Evolutionary conservation across 1,140 invertebrate species (phyloP).

Genomic region (Tetranychus cinnabarinus): DNA sequence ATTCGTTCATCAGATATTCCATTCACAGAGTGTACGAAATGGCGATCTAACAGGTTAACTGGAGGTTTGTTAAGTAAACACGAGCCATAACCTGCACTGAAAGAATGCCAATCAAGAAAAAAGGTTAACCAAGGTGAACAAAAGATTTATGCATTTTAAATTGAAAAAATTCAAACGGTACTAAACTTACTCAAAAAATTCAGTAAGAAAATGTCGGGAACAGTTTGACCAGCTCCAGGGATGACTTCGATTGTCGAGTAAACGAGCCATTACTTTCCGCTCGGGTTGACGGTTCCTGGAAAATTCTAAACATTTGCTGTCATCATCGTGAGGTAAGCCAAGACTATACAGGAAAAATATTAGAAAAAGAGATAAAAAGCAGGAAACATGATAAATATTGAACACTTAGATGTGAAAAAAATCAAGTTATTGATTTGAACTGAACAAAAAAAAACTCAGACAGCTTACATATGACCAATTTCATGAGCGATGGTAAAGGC

Average conservation of each 20-base stretch:
- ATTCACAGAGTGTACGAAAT: not conserved
- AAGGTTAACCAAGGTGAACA: not conserved
- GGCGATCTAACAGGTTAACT: slow-evolving; percentile 20
- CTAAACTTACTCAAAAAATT: slow-evolving; percentile 60
- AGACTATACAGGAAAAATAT: slow-evolving; percentile 29
- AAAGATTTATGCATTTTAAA: not conserved
- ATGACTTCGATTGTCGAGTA: slow-evolving; percentile 52
- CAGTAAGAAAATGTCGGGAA: slow-evolving; percentile 51
- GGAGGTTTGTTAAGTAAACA: slow-evolving; percentile 38
- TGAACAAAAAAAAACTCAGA: not conserved
- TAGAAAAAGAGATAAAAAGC: not conserved
- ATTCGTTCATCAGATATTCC: not conserved
- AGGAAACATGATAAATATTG: not conserved
- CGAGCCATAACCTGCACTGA: slow-evolving; percentile 34
- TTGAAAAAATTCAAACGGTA: not conserved
- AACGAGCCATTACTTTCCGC: slow-evolving; percentile 47
- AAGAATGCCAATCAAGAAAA: not conserved
- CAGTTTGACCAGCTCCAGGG: slow-evolving; percentile 78
- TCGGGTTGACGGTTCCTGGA: slow-evolving; percentile 10
- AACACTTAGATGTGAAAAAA: not conserved
- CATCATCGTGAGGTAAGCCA: slow-evolving; percentile 70
- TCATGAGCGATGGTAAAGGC: slow-evolving; percentile 83
- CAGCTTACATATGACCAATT: slow-evolving; percentile 64
- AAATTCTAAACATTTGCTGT: slow-evolving; percentile 34
- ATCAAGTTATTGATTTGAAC: not conserved